These are phyloP conservation scores for Phytoseiulus persimilis DNA, from an alignment of 2,888 invertebrate species.

Conservation along the genomic window DNA sequence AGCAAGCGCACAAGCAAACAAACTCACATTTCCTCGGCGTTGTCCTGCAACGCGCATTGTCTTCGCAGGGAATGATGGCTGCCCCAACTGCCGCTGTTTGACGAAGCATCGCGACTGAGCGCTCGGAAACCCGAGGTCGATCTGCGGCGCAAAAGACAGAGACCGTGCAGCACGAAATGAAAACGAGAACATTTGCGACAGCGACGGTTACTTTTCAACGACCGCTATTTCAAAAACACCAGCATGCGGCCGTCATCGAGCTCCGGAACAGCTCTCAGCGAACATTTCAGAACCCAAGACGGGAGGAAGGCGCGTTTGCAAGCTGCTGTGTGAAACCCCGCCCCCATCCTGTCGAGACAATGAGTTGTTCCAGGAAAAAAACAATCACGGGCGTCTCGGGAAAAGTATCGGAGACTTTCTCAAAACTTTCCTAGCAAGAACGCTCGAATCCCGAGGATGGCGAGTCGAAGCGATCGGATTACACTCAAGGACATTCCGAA, in stretches of 20 bases:
- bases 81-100: slow-evolving; percentile 33
- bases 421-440: neutral
- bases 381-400: neutral
- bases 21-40: slow-evolving; percentile 38
- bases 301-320: neutral
- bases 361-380: neutral
- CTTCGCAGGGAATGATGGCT: slow-evolving; percentile 33
- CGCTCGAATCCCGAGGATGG: neutral
- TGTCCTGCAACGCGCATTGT: slow-evolving; percentile 36
- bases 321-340: neutral
- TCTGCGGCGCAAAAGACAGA: slow-evolving; percentile 5
- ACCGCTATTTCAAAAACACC: neutral
- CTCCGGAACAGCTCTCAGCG: neutral
- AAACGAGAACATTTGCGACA: neutral
- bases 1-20: neutral
- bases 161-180: neutral
- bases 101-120: slow-evolving; percentile 37
- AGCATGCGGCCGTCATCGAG: neutral
- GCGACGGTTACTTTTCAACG: neutral
- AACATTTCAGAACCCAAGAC: neutral
- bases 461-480: neutral
- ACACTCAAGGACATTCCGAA: neutral
- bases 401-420: neutral
- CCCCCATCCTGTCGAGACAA: neutral
- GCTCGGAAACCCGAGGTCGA: slow-evolving; percentile 16